Conservation (phyloP, 2,888 invertebrate genomes). For the Leptura quadrifasciata region DNA sequence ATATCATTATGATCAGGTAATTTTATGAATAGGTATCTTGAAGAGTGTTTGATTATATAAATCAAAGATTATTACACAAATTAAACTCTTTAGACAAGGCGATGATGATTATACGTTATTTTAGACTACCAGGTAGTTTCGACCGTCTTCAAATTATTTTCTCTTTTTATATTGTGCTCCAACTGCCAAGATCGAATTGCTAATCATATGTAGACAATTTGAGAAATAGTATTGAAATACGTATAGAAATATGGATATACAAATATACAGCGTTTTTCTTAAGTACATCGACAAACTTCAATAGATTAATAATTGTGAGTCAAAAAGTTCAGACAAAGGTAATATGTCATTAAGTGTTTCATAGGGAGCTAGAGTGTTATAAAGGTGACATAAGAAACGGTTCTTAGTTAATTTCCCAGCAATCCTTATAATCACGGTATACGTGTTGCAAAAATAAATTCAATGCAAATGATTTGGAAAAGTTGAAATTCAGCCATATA, state of each 20-base stretch:
- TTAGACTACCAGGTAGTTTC: constrained; percentile 3
- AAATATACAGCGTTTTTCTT: no score
- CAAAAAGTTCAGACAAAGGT: no score
- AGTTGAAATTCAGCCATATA: no score
- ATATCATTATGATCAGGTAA: constrained; percentile 53
- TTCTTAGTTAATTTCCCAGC: no score
- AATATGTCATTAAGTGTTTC: no score
- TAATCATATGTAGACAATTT: background rate
- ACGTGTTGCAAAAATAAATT: no score
- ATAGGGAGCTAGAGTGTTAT: no score
- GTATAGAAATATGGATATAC: background rate
- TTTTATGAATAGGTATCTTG: constrained; percentile 51
- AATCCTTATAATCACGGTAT: no score
- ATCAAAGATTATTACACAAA: constrained; percentile 55
- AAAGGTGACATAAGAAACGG: no score
- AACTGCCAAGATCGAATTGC: background rate
- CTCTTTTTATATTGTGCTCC: background rate
- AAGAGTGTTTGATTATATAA: constrained; percentile 53
- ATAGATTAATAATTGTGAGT: no score
- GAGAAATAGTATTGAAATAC: background rate
- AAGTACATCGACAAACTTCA: no score
- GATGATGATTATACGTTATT: constrained; percentile 20
- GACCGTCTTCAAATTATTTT: background rate
- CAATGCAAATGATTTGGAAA: no score
- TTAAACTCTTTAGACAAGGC: constrained; percentile 32